phyloP scores from a whole-genome alignment of 2,888 invertebrate species.

The Ceramica pisi region DNA sequence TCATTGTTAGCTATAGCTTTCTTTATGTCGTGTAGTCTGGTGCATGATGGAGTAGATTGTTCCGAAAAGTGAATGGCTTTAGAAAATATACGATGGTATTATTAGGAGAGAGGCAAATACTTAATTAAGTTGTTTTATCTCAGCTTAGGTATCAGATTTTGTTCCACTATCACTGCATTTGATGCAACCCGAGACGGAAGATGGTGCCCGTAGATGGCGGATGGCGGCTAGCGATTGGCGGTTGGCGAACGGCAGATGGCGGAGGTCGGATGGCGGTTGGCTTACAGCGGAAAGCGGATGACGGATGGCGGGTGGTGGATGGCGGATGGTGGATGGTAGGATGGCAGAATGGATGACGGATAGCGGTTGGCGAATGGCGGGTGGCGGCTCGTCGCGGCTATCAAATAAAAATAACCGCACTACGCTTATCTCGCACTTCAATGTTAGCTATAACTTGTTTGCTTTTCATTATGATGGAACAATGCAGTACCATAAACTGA shows the following conservation, averaged over 20 bases:
- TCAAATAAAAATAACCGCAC: slow-evolving; percentile 87
- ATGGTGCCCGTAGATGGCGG: too few species aligned
- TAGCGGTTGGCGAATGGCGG: slow-evolving; percentile 49
- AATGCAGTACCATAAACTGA: slow-evolving; percentile 1
- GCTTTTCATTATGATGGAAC: not conserved
- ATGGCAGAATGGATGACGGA: slow-evolving; percentile 44
- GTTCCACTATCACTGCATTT: too few species aligned
- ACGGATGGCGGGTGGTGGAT: too few species aligned
- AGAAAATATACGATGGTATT: not conserved
- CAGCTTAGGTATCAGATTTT: too few species aligned
- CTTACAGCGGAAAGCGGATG: slow-evolving; percentile 55
- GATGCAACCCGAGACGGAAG: too few species aligned
- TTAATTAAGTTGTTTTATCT: not conserved
- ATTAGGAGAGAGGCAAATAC: not conserved
- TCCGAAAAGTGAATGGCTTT: slow-evolving; percentile 2
- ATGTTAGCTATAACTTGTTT: slow-evolving; percentile 55
- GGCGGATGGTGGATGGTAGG: too few species aligned
- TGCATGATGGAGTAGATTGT: slow-evolving; percentile 1
- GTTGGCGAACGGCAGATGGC: not conserved
- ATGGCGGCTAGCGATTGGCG: too few species aligned
- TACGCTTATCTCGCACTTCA: slow-evolving; percentile 62
- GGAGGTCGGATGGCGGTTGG: slow-evolving; percentile 18
- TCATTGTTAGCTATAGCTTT: slow-evolving; percentile 61
- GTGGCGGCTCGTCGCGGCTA: slow-evolving; percentile 73
- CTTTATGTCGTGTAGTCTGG: slow-evolving; percentile 16